Evolutionary conservation across 2,113 vertebrate genomes (phyloP), one percentile per base, ranked within the genome.

Genomic region (Podarcis raffonei): DNA sequence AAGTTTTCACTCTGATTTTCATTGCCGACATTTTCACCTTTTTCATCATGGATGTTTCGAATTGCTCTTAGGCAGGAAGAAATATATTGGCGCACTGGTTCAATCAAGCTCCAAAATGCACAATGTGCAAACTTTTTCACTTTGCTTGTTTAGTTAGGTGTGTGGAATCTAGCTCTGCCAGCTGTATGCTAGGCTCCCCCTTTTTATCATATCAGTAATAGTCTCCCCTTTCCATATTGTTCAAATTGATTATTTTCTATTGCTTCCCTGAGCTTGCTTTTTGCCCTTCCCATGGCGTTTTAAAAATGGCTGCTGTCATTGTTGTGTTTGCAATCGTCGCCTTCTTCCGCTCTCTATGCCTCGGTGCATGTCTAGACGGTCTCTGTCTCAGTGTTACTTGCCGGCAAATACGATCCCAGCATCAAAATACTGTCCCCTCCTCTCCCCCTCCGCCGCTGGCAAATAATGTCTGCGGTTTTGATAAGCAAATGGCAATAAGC

Each of bases 401-500:
- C 94, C 94, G 91, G 91, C 57, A 94, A 95, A 95, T 83, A 89
- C 91, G 93, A 96, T 96, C 4, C 74, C 39, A 0, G 12, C 95
- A 93, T 96, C 85, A 91, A 94, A 94, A 92, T 91, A 91, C 16
- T 76, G 35, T 59, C 48, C 72, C 83, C 68, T 30, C 27, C 16
- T 32, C 13, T 32, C 27, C 48, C 87, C 94, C 94, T 94, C 94
- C 48, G 48, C 2, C 48, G 9, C 8, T 9, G 92, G 91, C 89
- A 95, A 95, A 97, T 96, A 93, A 96, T 96, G 92, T 91, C 42
- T 90, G 93, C 87, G 93, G 88, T 93, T 95, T 95, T 92, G 96
- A 94, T 96, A 97, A 95, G 95, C 95, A 96, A 97, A 97, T 95
- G 96, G 93, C 94, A 96, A 96, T 92, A 96, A 93, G 80, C 82